A percentile compares a stretch with the other conserved stretches of the same genome.
Conservation (phyloP, 2,797 vertebrate species). For the Chelon auratus region DNA sequence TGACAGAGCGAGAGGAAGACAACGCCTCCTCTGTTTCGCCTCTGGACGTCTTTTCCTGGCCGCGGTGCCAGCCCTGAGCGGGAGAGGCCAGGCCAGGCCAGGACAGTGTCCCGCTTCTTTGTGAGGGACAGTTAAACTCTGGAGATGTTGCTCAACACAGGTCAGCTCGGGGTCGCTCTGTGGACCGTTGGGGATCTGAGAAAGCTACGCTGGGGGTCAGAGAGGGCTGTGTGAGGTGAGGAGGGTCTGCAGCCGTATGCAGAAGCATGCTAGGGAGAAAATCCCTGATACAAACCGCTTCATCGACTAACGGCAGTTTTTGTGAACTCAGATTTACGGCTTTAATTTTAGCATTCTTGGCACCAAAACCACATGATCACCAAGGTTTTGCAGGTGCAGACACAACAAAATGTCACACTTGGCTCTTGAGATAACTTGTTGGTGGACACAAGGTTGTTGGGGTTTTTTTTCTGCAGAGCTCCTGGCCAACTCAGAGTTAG, state of each 20-base stretch:
- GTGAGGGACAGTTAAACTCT: slow-evolving; percentile 94
- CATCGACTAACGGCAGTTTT: neutral
- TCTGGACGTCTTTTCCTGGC: slow-evolving; percentile 81
- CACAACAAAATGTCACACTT: no score
- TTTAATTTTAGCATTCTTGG: no score
- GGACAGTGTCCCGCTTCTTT: slow-evolving; percentile 87
- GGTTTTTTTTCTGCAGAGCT: no score
- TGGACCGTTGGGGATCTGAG: slow-evolving; percentile 79
- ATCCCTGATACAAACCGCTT: neutral
- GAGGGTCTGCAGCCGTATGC: slow-evolving; percentile 39
- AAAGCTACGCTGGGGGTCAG: slow-evolving; percentile 77
- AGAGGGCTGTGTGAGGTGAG: slow-evolving; percentile 38
- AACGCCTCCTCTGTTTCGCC: slow-evolving; percentile 83
- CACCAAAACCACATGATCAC: no score
- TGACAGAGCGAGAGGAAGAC: slow-evolving; percentile 88
- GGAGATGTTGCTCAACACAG: slow-evolving; percentile 90
- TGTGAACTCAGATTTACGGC: neutral
- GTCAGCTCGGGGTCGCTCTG: slow-evolving; percentile 89
- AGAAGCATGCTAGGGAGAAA: neutral
- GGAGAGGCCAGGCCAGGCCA: slow-evolving; percentile 84
- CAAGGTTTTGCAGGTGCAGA: no score
- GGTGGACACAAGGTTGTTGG: no score
- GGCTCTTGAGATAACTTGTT: no score
- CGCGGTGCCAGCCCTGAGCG: slow-evolving; percentile 77
- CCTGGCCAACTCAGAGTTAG: no score